Percentiles rank a stretch among this genome's conserved stretches.
Evolutionary conservation across 2,113 vertebrate genomes (phyloP).

Genomic region (Tringa solitaria): DNA sequence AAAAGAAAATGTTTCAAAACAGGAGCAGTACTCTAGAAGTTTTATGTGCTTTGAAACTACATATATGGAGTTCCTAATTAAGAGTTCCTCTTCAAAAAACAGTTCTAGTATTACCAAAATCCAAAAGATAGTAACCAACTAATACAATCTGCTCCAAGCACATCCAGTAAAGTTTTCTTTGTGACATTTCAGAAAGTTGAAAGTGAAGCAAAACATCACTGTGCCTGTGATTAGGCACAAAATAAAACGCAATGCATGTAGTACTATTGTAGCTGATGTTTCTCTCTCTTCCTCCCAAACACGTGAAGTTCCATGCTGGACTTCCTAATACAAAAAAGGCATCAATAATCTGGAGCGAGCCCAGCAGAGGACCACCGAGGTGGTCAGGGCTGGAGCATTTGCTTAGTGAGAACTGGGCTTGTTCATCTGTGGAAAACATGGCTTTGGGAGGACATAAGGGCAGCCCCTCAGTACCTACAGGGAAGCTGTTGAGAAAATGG

Average conservation of each 20-base stretch:
- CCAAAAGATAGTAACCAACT: neutral
- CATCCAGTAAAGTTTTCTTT: neutral
- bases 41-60: neutral
- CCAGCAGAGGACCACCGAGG: neutral
- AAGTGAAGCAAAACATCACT: neutral
- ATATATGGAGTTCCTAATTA: neutral
- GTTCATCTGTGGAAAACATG: neutral
- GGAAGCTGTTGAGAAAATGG: neutral
- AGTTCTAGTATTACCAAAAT: neutral
- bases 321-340: neutral
- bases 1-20: neutral
- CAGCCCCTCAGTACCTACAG: neutral
- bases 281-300: neutral
- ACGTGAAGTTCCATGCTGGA: neutral
- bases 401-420: neutral
- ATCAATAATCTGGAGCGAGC: fast-evolving
- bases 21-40: neutral
- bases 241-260: neutral
- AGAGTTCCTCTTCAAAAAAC: neutral
- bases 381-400: neutral
- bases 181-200: neutral
- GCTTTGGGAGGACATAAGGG: neutral
- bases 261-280: neutral
- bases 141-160: neutral
- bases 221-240: neutral